phyloP scores from a whole-genome alignment of 2,113 vertebrate species.

The Glareola pratincola region DNA sequence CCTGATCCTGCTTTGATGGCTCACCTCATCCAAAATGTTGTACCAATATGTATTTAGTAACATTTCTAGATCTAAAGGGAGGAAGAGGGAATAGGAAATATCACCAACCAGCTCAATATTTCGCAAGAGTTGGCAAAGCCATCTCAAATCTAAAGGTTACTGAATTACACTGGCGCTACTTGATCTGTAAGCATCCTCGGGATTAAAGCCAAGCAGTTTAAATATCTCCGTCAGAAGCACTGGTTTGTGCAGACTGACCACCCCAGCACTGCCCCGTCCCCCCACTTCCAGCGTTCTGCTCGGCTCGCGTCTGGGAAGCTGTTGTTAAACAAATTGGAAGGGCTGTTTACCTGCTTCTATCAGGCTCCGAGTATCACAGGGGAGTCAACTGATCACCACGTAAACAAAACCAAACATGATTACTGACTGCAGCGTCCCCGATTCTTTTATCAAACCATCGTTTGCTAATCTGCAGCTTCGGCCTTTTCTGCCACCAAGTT shows the following conservation, averaged over 20 bases:
- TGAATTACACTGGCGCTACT: neutral
- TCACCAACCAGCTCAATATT: neutral
- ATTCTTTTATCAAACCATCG: conserved; percentile 34
- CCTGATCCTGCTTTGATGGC: neutral
- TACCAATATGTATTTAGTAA: neutral
- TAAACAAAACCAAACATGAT: neutral
- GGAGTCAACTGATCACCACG: conserved; percentile 13
- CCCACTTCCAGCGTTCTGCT: neutral
- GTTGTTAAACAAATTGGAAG: conserved; percentile 29
- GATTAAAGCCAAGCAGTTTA: conserved; percentile 36
- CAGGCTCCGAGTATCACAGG: neutral
- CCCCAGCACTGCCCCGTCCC: conserved; percentile 15
- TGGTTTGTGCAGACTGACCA: neutral
- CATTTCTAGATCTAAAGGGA: neutral
- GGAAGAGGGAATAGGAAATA: neutral
- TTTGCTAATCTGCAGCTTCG: conserved; percentile 41
- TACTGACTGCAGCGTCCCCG: conserved; percentile 33
- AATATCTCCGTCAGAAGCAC: neutral
- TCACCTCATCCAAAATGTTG: neutral
- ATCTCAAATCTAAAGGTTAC: neutral
- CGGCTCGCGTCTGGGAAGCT: neutral
- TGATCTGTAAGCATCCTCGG: conserved; percentile 38
- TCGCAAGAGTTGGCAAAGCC: neutral
- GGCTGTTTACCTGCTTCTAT: neutral
- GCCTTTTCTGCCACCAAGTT: neutral